A percentile compares a stretch with the other conserved stretches of the same genome.
phyloP scores from a whole-genome alignment of 2,113 vertebrate genomes.

The Aphelocoma coerulescens region DNA sequence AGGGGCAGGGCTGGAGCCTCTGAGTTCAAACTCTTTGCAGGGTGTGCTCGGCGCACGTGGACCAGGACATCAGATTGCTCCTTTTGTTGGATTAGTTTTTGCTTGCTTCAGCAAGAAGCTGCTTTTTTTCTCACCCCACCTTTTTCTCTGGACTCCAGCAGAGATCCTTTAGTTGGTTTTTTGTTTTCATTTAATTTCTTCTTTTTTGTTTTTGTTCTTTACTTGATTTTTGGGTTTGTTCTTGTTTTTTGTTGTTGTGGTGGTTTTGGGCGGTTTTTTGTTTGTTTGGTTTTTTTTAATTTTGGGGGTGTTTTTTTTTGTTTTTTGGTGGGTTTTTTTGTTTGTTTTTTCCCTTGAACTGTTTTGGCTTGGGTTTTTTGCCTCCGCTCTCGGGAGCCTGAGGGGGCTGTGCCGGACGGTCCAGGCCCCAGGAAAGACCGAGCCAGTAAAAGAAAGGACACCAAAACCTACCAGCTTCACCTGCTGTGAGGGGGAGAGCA shows the following conservation, averaged over 20 bases:
- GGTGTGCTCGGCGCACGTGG: neutral
- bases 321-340: no score
- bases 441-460: neutral
- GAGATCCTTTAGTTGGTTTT: neutral
- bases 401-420: neutral
- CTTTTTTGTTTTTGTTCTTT: no score
- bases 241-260: no score
- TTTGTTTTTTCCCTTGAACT: neutral
- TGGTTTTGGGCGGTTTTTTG: no score
- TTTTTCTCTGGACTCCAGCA: neutral
- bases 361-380: neutral
- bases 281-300: no score
- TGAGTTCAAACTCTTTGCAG: neutral
- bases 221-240: no score
- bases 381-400: neutral
- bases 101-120: neutral
- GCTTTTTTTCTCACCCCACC: neutral
- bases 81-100: neutral
- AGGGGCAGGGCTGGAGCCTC: accelerated
- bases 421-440: accelerated
- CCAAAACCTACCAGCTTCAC: neutral
- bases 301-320: no score
- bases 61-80: neutral
- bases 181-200: no score
- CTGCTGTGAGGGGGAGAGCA: neutral